phyloP scores from a whole-genome alignment of 2,888 invertebrate species.

The Tromatobia lineatoria region DNA sequence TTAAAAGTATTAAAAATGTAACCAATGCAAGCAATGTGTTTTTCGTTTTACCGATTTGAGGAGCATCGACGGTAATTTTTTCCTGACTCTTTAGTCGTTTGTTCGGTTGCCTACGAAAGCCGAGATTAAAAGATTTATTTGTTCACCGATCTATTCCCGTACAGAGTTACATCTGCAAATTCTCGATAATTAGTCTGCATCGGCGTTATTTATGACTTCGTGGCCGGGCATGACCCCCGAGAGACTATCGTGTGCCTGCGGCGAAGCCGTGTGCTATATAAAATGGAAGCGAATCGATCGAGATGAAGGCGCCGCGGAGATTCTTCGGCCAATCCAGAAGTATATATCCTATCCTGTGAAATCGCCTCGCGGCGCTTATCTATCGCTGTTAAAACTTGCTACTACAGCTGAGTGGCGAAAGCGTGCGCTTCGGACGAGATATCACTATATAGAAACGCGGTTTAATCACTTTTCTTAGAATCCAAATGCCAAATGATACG shows the following conservation, averaged over 20 bases:
- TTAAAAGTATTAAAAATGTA: too few species aligned
- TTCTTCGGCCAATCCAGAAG: background rate
- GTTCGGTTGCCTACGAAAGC: too few species aligned
- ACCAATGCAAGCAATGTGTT: too few species aligned
- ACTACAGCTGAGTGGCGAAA: background rate
- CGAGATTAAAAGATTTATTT: background rate
- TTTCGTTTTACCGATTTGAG: too few species aligned
- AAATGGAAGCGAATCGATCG: constrained; percentile 16
- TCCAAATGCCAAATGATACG: too few species aligned
- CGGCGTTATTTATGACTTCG: constrained; percentile 8
- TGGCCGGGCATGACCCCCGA: background rate
- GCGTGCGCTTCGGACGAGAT: too few species aligned
- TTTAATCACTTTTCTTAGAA: too few species aligned
- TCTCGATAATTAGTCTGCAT: constrained; percentile 20
- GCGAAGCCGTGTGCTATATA: background rate
- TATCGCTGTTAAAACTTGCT: background rate
- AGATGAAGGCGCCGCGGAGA: constrained; percentile 7
- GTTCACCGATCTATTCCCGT: background rate
- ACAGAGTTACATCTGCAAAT: constrained; percentile 5
- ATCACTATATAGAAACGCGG: too few species aligned
- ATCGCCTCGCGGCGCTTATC: constrained; percentile 13
- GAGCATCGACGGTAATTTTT: too few species aligned
- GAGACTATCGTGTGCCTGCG: background rate
- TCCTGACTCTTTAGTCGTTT: too few species aligned
- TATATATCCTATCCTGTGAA: background rate